phyloP scores from a whole-genome alignment of 2,113 vertebrate species.

The Aphyosemion australe region DNA sequence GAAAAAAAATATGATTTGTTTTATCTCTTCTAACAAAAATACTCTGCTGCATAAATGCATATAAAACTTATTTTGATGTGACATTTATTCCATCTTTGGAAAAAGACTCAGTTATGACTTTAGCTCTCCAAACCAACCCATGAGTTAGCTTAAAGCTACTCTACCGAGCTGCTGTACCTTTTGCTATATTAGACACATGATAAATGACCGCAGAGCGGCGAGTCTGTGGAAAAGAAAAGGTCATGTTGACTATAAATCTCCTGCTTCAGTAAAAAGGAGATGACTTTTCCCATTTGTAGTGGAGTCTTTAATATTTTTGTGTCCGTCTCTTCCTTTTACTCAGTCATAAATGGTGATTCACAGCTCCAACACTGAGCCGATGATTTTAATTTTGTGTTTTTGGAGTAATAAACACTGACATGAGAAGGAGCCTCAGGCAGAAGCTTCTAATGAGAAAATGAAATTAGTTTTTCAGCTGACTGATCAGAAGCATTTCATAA shows the following conservation, averaged over 20 bases:
- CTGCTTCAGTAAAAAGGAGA: slow-evolving; percentile 72
- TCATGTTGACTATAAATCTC: slow-evolving; percentile 75
- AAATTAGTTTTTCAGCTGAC: slow-evolving; percentile 99
- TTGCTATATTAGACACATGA: slow-evolving; percentile 59
- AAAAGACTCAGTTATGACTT: slow-evolving; percentile 5
- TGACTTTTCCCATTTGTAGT: slow-evolving; percentile 74
- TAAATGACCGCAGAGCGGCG: slow-evolving; percentile 71
- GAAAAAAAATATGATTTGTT: too few species aligned
- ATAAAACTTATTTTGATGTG: too few species aligned
- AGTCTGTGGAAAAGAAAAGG: slow-evolving; percentile 76
- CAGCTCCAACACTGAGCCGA: slow-evolving; percentile 82
- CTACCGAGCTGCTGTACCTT: slow-evolving; percentile 32
- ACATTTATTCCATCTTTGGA: neutral
- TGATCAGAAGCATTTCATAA: slow-evolving; percentile 99
- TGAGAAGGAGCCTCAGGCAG: slow-evolving; percentile 91
- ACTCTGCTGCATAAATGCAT: too few species aligned
- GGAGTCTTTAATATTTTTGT: slow-evolving; percentile 65
- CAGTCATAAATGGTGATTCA: slow-evolving; percentile 76
- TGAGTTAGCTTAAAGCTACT: slow-evolving; percentile 11
- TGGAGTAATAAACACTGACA: slow-evolving; percentile 97
- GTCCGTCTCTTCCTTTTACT: slow-evolving; percentile 27
- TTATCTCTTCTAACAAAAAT: too few species aligned
- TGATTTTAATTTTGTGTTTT: slow-evolving; percentile 97
- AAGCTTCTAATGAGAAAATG: slow-evolving; percentile 97
- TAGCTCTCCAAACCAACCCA: slow-evolving; percentile 7